phyloP scores from a whole-genome alignment of 2,797 vertebrate genomes.

The Hoplostethus atlanticus region DNA sequence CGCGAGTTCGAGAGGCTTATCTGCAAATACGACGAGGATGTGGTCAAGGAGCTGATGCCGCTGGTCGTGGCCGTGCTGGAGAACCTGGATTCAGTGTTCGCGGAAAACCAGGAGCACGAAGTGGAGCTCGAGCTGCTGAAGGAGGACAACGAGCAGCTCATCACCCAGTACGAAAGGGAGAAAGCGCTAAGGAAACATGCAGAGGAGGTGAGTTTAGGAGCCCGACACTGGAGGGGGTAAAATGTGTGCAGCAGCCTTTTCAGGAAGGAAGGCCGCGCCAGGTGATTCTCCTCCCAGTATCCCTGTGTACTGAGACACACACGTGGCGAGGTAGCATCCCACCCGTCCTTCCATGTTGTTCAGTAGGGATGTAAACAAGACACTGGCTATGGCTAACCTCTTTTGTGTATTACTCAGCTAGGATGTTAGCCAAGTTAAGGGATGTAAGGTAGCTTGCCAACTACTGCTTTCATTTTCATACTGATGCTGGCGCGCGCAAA shows the following conservation, averaged over 20 bases:
- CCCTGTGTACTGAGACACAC: slow-evolving; percentile 22
- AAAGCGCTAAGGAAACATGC: slow-evolving; percentile 94
- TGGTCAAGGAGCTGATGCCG: slow-evolving; percentile 96
- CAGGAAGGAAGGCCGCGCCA: background rate
- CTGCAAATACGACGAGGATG: slow-evolving; percentile 94
- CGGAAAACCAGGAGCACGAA: slow-evolving; percentile 95
- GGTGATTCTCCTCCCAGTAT: slow-evolving; percentile 32
- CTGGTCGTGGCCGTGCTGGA: slow-evolving; percentile 95
- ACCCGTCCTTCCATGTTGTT: slow-evolving; percentile 7
- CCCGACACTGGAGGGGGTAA: background rate
- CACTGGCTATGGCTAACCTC: slow-evolving; percentile 31
- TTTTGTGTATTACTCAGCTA: slow-evolving; percentile 2
- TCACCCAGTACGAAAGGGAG: slow-evolving; percentile 96
- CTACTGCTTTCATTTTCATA: background rate
- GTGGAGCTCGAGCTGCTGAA: slow-evolving; percentile 96
- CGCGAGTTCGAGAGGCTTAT: slow-evolving; percentile 96
- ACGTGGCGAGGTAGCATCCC: slow-evolving; percentile 61
- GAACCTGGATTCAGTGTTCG: slow-evolving; percentile 95
- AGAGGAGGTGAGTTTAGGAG: slow-evolving; percentile 88
- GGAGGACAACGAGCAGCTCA: slow-evolving; percentile 98
- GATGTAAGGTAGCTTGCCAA: background rate
- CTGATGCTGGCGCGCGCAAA: background rate
- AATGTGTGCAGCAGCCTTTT: background rate
- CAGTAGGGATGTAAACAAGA: slow-evolving; percentile 74
- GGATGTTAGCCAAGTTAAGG: background rate